Conservation (phyloP, 1,140 invertebrate species). For the Archivesica marissinica region DNA sequence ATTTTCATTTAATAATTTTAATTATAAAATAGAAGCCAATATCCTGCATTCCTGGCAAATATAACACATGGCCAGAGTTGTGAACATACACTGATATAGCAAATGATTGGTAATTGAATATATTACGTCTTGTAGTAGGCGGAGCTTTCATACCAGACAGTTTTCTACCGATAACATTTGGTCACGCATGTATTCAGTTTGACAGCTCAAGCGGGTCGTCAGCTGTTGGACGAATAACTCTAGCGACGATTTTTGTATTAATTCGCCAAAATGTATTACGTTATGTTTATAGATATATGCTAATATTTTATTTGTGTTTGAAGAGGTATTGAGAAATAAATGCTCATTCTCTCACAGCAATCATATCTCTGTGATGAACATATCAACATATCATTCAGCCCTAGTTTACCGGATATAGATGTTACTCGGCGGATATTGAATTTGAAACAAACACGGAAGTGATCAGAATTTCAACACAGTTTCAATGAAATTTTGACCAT, state of each 20-base stretch:
- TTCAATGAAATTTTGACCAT: background rate
- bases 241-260: background rate
- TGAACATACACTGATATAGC: slow-evolving; percentile 23
- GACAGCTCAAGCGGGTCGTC: slow-evolving; percentile 31
- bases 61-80: too few relatives aligned
- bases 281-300: too few relatives aligned
- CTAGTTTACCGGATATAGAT: too few relatives aligned
- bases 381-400: too few relatives aligned
- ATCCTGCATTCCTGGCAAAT: too few relatives aligned
- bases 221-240: slow-evolving; percentile 35
- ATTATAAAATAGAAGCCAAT: too few relatives aligned
- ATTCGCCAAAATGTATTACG: slow-evolving; percentile 17
- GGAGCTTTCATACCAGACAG: slow-evolving; percentile 49
- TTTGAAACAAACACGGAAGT: slow-evolving; percentile 36
- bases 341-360: too few relatives aligned
- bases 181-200: slow-evolving; percentile 33
- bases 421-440: slow-evolving; percentile 18
- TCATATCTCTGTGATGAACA: too few relatives aligned
- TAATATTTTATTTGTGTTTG: too few relatives aligned
- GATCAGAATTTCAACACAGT: background rate
- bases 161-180: background rate
- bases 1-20: too few relatives aligned
- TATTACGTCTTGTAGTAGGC: slow-evolving; percentile 40
- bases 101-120: slow-evolving; percentile 28
- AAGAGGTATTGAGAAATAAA: too few relatives aligned